Conservation (phyloP, 2,888 invertebrate species). For the Sabatieria punctata region DNA sequence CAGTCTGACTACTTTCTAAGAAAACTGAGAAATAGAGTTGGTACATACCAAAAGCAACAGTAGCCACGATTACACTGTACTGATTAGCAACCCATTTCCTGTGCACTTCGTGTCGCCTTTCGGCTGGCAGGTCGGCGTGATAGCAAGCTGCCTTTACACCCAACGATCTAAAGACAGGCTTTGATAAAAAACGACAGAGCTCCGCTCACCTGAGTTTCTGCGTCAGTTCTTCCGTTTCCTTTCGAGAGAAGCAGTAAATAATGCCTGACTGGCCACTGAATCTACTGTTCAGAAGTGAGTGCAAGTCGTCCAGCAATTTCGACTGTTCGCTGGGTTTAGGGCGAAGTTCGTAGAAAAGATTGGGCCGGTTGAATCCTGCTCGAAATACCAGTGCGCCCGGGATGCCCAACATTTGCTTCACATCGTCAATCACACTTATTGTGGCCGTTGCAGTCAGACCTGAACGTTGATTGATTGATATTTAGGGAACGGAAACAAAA, state of each 20-base stretch:
- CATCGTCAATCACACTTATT: constrained; percentile 58
- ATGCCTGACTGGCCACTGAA: constrained; percentile 63
- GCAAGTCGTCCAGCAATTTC: constrained; percentile 16
- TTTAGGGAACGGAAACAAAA: background rate
- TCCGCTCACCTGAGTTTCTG: constrained; percentile 13
- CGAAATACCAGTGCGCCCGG: constrained; percentile 58
- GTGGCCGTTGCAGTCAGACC: constrained; percentile 85
- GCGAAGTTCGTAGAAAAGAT: constrained; percentile 59
- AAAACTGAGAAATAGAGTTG: too few relatives aligned
- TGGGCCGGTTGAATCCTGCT: constrained; percentile 71
- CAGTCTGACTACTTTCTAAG: too few relatives aligned
- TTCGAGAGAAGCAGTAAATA: constrained; percentile 54
- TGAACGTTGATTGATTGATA: constrained; percentile 37
- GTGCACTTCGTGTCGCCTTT: constrained; percentile 52
- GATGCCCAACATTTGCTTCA: constrained; percentile 67
- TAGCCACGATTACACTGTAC: constrained; percentile 62
- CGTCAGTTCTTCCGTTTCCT: constrained; percentile 25
- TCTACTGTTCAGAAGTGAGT: constrained; percentile 33
- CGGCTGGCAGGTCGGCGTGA: constrained; percentile 59
- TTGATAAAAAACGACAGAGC: constrained; percentile 7
- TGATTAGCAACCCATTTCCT: constrained; percentile 66
- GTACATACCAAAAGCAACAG: constrained; percentile 64
- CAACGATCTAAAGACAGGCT: constrained; percentile 21
- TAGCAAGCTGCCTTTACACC: constrained; percentile 57
- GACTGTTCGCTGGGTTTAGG: constrained; percentile 14